A percentile compares a stretch with the other conserved stretches of the same genome.
phyloP scores from a whole-genome alignment of 2,113 vertebrate genomes.

The Gallinago media region DNA sequence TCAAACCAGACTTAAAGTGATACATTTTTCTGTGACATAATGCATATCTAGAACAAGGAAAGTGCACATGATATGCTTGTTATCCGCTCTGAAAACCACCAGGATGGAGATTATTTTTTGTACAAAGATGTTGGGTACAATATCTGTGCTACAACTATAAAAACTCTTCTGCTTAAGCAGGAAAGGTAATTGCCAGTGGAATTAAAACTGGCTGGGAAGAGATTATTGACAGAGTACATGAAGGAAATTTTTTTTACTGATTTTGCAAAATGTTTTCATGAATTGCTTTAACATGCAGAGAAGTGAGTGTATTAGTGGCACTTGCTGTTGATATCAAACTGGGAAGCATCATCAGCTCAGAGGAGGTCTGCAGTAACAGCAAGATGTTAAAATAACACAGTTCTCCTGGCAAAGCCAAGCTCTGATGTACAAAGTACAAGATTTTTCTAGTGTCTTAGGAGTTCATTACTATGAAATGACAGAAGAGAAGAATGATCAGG shows the following conservation, averaged over 20 bases:
- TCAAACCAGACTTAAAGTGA: not conserved
- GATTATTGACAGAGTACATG: not conserved
- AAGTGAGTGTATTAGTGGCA: not conserved
- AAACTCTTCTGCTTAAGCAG: not conserved
- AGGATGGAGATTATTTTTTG: not conserved
- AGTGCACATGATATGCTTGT: not conserved
- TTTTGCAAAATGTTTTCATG: not conserved
- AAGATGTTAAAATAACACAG: not conserved
- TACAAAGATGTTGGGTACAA: not conserved
- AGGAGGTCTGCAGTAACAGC: not conserved
- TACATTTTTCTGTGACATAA: not conserved
- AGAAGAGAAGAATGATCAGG: not conserved
- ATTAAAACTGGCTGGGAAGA: not conserved
- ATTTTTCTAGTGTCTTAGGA: not conserved
- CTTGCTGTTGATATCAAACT: not conserved
- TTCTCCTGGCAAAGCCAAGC: not conserved
- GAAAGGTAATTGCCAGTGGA: not conserved
- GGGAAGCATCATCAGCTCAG: not conserved
- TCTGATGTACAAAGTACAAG: not conserved
- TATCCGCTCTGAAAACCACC: not conserved
- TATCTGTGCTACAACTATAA: not conserved
- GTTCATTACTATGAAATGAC: not conserved
- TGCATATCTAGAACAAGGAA: not conserved
- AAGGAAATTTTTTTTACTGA: not conserved
- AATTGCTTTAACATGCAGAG: not conserved